These are phyloP conservation scores for Danaus plexippus DNA, from an alignment of 1,140 invertebrate genomes.

Conservation along the genomic window DNA sequence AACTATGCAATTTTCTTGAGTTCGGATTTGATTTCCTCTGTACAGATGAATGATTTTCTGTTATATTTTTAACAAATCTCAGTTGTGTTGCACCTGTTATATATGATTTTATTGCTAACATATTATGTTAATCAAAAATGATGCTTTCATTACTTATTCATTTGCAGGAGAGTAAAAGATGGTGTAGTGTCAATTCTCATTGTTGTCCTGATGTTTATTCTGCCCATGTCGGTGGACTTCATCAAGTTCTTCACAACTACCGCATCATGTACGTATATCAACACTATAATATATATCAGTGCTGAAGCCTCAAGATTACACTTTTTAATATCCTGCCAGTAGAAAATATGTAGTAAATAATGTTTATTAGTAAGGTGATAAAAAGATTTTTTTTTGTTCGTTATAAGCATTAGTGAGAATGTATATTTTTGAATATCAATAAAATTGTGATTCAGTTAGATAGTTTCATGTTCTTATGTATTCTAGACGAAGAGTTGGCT, in stretches of 20 bases:
- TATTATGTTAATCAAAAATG: too few species aligned
- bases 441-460: background rate
- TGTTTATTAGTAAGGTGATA: background rate
- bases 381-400: background rate
- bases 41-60: too few species aligned
- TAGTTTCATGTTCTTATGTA: slow-evolving; percentile 7
- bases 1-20: too few species aligned
- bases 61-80: too few species aligned
- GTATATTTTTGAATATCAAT: background rate
- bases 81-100: too few species aligned
- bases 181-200: slow-evolving; percentile 87
- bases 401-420: background rate
- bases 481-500: slow-evolving; percentile 69
- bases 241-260: slow-evolving; percentile 75
- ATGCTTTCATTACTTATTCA: background rate
- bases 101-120: too few species aligned
- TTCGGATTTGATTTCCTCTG: too few species aligned
- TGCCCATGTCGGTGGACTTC: slow-evolving; percentile 84
- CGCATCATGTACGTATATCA: slow-evolving; percentile 41
- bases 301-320: too few species aligned
- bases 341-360: background rate
- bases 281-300: too few species aligned
- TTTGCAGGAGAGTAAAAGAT: slow-evolving; percentile 79
- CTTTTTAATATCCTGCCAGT: too few species aligned
- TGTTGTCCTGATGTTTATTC: slow-evolving; percentile 84